Evolutionary conservation across 2,888 invertebrate species (phyloP).

Genomic region (Cataglyphis cursor): DNA sequence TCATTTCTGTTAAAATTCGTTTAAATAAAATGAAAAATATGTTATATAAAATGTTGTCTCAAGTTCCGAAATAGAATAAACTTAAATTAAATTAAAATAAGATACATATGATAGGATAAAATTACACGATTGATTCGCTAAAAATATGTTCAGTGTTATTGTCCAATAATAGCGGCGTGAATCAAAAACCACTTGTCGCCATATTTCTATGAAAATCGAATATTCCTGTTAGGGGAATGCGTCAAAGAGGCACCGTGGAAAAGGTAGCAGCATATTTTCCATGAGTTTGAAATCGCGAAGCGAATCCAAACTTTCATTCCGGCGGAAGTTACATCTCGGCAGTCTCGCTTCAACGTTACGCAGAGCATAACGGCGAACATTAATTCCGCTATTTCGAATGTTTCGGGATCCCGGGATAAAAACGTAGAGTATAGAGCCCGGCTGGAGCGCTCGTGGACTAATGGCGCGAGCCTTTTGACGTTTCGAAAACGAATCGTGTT

Average conservation of each 20-base stretch:
- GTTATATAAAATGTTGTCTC: background rate
- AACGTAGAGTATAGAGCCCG: background rate
- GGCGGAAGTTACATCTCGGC: conserved; percentile 28
- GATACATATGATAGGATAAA: background rate
- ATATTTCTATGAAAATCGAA: conserved; percentile 45
- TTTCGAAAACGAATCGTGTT: conserved; percentile 64
- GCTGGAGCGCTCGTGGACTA: background rate
- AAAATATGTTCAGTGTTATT: background rate
- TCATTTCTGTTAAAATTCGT: background rate
- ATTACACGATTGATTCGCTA: background rate
- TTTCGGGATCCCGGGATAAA: conserved; percentile 9
- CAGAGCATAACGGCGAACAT: conserved; percentile 44
- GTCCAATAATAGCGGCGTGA: background rate
- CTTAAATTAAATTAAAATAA: background rate
- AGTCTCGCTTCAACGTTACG: conserved; percentile 33
- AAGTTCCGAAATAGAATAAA: conserved; percentile 6
- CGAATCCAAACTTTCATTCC: conserved; percentile 44
- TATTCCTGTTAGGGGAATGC: background rate
- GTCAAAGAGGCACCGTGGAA: conserved; percentile 37
- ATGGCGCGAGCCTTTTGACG: conserved; percentile 61
- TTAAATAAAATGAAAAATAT: conserved; percentile 5
- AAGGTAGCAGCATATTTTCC: conserved; percentile 11
- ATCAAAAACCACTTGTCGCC: background rate
- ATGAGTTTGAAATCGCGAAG: conserved; percentile 29
- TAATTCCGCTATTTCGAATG: conserved; percentile 41